Evolutionary conservation across 2,113 vertebrate genomes (phyloP).

Genomic region (Lasiurus borealis): DNA sequence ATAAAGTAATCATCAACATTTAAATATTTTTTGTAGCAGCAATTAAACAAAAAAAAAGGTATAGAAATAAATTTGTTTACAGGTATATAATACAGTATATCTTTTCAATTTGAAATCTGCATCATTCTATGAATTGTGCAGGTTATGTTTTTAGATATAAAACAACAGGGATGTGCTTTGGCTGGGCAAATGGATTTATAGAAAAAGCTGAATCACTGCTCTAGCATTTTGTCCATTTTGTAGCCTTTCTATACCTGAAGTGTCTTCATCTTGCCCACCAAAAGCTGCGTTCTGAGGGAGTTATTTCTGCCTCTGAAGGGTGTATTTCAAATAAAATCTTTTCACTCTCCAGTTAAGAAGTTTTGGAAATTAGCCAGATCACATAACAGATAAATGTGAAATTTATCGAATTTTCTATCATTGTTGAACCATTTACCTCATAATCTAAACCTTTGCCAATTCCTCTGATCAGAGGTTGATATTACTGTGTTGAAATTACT

Average conservation of each 20-base stretch:
- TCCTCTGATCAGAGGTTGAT: constrained; percentile 48
- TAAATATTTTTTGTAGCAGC: background rate
- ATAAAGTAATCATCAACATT: background rate
- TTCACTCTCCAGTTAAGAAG: background rate
- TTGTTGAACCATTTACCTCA: constrained; percentile 54
- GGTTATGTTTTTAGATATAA: background rate
- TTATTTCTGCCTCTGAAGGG: background rate
- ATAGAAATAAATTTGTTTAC: background rate
- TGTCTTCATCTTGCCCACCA: background rate
- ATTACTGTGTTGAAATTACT: constrained; percentile 11
- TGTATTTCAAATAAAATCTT: background rate
- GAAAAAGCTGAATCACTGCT: background rate
- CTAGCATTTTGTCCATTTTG: no score
- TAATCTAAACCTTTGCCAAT: constrained; percentile 33
- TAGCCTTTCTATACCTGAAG: background rate
- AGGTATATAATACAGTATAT: background rate
- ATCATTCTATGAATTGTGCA: background rate
- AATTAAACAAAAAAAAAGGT: background rate
- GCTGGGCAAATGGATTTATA: background rate
- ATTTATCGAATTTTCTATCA: constrained; percentile 45
- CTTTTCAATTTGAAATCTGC: background rate
- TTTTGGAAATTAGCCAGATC: constrained; percentile 51
- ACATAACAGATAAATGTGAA: constrained; percentile 10
- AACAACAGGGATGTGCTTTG: background rate
- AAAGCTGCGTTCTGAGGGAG: background rate